phyloP scores from a whole-genome alignment of 2,888 invertebrate genomes.

The Calliopum simillimum region DNA sequence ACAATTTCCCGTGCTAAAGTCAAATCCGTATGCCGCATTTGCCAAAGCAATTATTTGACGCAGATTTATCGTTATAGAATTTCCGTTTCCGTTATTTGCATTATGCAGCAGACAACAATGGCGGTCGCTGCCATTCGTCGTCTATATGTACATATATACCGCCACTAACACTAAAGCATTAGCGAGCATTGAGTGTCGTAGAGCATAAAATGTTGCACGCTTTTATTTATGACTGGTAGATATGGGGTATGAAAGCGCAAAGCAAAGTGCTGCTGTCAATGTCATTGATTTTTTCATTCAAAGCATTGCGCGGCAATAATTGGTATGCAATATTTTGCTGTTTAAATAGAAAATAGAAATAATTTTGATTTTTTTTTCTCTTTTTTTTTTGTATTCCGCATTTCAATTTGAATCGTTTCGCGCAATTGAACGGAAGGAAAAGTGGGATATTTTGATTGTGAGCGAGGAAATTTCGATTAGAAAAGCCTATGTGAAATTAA shows the following conservation, averaged over 20 bases:
- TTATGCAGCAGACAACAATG: conserved; percentile 8
- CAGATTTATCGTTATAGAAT: conserved; percentile 29
- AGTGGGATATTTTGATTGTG: conserved; percentile 4
- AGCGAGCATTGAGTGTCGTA: neutral
- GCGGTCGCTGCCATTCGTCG: neutral
- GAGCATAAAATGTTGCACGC: neutral
- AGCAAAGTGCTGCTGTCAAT: neutral
- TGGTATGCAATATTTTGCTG: conserved; percentile 17
- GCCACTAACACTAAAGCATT: too few species aligned
- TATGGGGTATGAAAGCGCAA: neutral
- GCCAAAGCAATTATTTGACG: conserved; percentile 31
- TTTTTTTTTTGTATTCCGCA: too few species aligned
- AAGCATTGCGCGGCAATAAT: neutral
- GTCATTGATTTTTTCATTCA: neutral
- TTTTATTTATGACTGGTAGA: neutral
- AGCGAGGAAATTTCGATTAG: too few species aligned
- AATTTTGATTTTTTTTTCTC: neutral
- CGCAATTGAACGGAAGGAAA: conserved; percentile 23
- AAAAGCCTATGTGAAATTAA: too few species aligned
- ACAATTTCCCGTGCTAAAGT: conserved; percentile 24
- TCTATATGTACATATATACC: neutral
- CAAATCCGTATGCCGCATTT: conserved; percentile 22
- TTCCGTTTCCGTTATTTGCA: conserved; percentile 29
- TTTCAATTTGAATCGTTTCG: neutral
- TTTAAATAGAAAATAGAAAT: conserved; percentile 3